Percentiles rank a stretch among this genome's conserved stretches.
phyloP scores from a whole-genome alignment of 2,113 vertebrate genomes.

The Triplophysa rosa region DNA sequence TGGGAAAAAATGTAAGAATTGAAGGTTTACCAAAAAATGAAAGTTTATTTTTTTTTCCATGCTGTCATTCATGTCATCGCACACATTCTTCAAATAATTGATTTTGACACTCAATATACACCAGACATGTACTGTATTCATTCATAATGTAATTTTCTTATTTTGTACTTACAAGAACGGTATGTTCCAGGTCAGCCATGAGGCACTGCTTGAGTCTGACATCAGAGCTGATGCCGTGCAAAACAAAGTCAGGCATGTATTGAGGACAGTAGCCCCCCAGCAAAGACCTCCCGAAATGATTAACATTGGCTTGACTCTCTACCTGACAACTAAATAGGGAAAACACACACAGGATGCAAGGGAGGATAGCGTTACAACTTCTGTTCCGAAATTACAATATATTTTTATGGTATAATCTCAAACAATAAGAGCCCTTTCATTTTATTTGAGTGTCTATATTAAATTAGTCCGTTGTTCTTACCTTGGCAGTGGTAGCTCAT shows the following conservation, averaged over 20 bases:
- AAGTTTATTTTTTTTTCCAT: too few species aligned
- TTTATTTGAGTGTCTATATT: background rate
- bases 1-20: background rate
- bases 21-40: too few species aligned
- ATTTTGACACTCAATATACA: background rate
- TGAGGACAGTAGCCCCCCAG: constrained; percentile 84
- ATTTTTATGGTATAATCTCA: too few species aligned
- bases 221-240: constrained; percentile 80
- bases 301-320: constrained; percentile 74
- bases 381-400: too few species aligned
- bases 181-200: constrained; percentile 76
- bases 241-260: constrained; percentile 83
- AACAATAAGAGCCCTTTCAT: too few species aligned
- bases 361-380: too few species aligned
- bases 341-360: background rate
- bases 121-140: background rate
- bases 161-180: constrained; percentile 78
- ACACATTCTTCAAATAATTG: background rate
- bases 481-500: constrained; percentile 84
- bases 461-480: constrained; percentile 53
- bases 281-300: constrained; percentile 83
- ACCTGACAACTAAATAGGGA: constrained; percentile 71
- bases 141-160: background rate
- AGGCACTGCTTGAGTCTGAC: constrained; percentile 81
- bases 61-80: too few species aligned